Percentiles rank a stretch among this genome's conserved stretches.
Evolutionary conservation across 37 sponge, comb jelly and placozoan genomes (phyloP).

Genomic region (Mnemiopsis leidyi): DNA sequence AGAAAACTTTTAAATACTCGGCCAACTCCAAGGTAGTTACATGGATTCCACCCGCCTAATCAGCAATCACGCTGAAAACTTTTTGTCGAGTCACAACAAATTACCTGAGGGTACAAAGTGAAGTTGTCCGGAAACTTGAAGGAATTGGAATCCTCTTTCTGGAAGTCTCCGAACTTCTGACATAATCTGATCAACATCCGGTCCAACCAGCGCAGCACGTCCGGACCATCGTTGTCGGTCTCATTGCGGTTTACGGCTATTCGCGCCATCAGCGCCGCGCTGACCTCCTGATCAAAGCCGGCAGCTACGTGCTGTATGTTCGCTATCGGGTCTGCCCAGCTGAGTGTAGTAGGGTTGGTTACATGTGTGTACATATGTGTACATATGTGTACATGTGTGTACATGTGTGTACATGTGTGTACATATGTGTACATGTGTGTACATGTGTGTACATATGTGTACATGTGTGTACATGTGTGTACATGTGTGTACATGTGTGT

Average conservation of each 20-base stretch:
- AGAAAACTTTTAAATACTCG: too few relatives aligned
- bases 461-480: too few relatives aligned
- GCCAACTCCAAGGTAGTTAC: too few relatives aligned
- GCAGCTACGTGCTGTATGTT: slow-evolving; percentile 78
- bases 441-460: too few relatives aligned
- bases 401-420: too few relatives aligned
- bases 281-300: slow-evolving; percentile 95
- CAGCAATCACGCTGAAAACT: too few relatives aligned
- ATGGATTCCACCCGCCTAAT: too few relatives aligned
- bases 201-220: slow-evolving; percentile 97
- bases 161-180: slow-evolving; percentile 96
- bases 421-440: too few relatives aligned
- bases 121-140: slow-evolving; percentile 95
- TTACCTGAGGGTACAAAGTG: slow-evolving; percentile 96
- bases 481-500: too few relatives aligned
- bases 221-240: slow-evolving; percentile 86
- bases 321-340: slow-evolving; percentile 92
- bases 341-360: background rate
- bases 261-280: slow-evolving; percentile 91
- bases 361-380: too few relatives aligned
- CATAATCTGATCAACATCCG: slow-evolving; percentile 95
- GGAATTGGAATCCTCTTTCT: slow-evolving; percentile 88
- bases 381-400: too few relatives aligned
- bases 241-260: slow-evolving; percentile 79
- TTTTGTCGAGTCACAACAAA: too few relatives aligned